Evolutionary conservation across 2,797 vertebrate species (phyloP).

Genomic region (Neopelma chrysocephalum): DNA sequence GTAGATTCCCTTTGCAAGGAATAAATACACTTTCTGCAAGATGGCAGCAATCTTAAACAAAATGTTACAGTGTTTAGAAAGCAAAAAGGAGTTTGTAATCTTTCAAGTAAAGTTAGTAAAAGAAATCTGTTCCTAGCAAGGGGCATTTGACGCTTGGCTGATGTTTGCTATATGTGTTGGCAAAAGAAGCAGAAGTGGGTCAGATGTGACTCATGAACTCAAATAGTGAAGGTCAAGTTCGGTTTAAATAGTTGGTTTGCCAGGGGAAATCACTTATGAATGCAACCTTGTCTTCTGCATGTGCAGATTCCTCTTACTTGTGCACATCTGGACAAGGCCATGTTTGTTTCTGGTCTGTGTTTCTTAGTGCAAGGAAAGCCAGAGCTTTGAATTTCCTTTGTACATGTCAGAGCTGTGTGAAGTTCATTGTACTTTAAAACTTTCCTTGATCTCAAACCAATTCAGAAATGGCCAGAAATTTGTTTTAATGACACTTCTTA

Average conservation of each 20-base stretch:
- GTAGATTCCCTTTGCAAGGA: not conserved
- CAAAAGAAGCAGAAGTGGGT: not conserved
- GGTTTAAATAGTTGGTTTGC: constrained; percentile 8
- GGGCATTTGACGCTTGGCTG: not conserved
- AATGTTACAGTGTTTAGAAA: not conserved
- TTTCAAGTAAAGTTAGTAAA: not conserved
- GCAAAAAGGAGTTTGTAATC: not conserved
- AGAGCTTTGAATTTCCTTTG: not conserved
- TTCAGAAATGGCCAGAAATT: not conserved
- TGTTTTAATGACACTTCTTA: not conserved
- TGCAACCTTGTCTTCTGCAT: not conserved
- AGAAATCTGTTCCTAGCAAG: not conserved
- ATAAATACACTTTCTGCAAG: not conserved
- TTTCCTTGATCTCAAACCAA: not conserved
- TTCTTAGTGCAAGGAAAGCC: not conserved
- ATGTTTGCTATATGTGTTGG: not conserved
- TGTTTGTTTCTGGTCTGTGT: not conserved
- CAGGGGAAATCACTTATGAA: not conserved
- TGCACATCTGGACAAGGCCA: constrained; percentile 21
- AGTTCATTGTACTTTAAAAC: not conserved
- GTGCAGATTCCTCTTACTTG: not conserved
- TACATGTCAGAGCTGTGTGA: not conserved
- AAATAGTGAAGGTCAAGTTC: not conserved
- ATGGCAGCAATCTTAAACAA: not conserved
- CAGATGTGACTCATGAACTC: not conserved